phyloP scores from a whole-genome alignment of 2,113 vertebrate species.

The Oenanthe melanoleuca region DNA sequence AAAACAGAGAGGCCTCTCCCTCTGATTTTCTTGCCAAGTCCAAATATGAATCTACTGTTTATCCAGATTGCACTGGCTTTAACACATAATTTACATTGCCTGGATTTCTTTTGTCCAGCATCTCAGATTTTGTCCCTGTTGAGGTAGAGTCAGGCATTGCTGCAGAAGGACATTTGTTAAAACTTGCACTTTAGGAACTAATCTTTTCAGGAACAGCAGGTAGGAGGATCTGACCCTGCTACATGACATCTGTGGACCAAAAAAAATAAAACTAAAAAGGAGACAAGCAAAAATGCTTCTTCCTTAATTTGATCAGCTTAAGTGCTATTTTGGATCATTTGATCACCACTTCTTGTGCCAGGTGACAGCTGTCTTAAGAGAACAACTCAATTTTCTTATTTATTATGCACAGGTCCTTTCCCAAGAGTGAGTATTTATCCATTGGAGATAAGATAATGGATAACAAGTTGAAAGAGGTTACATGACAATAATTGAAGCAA shows the following conservation, averaged over 20 bases:
- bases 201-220: background rate
- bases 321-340: background rate
- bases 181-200: background rate
- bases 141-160: background rate
- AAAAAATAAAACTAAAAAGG: no score
- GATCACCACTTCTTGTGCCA: background rate
- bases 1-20: background rate
- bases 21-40: slow-evolving; percentile 52
- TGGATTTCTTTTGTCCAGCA: background rate
- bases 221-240: background rate
- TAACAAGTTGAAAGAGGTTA: slow-evolving; percentile 18
- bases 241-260: background rate
- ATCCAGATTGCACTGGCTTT: slow-evolving; percentile 11
- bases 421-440: slow-evolving; percentile 28
- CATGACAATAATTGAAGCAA: slow-evolving; percentile 37
- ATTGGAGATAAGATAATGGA: slow-evolving; percentile 8
- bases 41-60: slow-evolving; percentile 36
- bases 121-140: background rate
- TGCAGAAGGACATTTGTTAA: background rate
- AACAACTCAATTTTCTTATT: slow-evolving; percentile 41
- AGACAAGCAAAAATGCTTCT: background rate
- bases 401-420: slow-evolving; percentile 13
- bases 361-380: slow-evolving; percentile 44
- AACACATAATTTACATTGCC: background rate
- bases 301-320: background rate